Base-by-base conservation (phyloP, 2,797 vertebrate species). In the Anniella stebbinsi region DNA sequence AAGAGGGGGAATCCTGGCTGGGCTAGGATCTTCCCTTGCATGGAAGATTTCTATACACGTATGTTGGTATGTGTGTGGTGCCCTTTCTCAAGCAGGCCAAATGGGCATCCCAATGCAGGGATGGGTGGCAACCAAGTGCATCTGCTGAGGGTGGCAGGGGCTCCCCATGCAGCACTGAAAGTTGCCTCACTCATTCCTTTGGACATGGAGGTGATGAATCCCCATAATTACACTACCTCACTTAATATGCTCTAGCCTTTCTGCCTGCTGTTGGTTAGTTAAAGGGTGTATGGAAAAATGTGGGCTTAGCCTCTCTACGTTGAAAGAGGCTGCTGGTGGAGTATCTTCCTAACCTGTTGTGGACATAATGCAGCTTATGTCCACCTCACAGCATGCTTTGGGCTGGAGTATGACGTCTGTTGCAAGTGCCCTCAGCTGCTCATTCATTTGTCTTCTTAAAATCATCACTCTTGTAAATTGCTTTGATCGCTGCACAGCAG, bases 401-500 rank as follows among this genome's bases (percentile, higher is more conserved):
- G 48, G 17, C 75, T 66, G 57, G 4, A 77, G 4, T 88, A 30
- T 80, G 63, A 67, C 51, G 90, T 88, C 60, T 13, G 5, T 91
- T 89, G 90, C 92, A 88, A 90, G 54, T 89, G 87, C 90, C 89
- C 91, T 88, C 73, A 38, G 69, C 4, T 3, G 13, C 66, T 90
- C 0, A 36, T 86, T 45, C 5, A 86, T 87, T 76, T 88, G 15
- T 91, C 89, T 94, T 87, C 88, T 91, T 21, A 77, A 76, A 89
- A 88, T 69, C 51, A 90, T 92, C 72, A 75, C 85, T 70, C 54
- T 75, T 90, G 70, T 88, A 76, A 96, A 93, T 89, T 73, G 87
- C 54, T 92, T 95, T 85, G 87, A 93, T 93, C 82, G 69, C 76
- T 45, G 89, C 90, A 89, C 85, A 90, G 93, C 92, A 83, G 15